Conservation (phyloP, 2,113 vertebrate genomes). For the Myocastor coypus region DNA sequence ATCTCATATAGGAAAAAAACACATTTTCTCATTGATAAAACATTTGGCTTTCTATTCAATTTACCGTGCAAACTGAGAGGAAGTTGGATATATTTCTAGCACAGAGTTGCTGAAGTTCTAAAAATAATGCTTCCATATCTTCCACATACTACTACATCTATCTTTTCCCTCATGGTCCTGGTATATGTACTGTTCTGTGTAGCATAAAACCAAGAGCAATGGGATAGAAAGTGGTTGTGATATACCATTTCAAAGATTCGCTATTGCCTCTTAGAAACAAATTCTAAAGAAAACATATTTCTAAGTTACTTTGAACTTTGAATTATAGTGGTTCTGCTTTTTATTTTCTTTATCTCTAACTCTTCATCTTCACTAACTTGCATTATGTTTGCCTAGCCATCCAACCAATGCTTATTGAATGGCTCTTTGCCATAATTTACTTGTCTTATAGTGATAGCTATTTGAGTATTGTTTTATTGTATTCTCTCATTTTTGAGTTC, state of each 20-base stretch:
- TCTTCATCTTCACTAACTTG: background rate
- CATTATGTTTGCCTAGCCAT: background rate
- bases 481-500: background rate
- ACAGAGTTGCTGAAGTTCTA: constrained; percentile 4
- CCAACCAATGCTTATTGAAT: background rate
- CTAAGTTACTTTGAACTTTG: background rate
- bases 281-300: constrained; percentile 34
- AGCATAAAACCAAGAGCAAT: background rate
- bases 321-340: background rate
- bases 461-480: background rate
- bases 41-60: constrained; percentile 4
- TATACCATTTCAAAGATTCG: background rate
- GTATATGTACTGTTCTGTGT: background rate
- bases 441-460: background rate
- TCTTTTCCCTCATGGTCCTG: background rate
- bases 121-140: background rate
- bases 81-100: background rate
- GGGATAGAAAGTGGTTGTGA: background rate
- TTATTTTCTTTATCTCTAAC: background rate
- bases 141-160: background rate
- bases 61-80: background rate
- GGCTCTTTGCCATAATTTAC: background rate
- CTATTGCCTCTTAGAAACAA: background rate
- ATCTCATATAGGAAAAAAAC: background rate
- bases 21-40: background rate